These are phyloP conservation scores for Lamellibrachia luymesi DNA, from an alignment of 1,140 invertebrate species.

Conservation along the genomic window DNA sequence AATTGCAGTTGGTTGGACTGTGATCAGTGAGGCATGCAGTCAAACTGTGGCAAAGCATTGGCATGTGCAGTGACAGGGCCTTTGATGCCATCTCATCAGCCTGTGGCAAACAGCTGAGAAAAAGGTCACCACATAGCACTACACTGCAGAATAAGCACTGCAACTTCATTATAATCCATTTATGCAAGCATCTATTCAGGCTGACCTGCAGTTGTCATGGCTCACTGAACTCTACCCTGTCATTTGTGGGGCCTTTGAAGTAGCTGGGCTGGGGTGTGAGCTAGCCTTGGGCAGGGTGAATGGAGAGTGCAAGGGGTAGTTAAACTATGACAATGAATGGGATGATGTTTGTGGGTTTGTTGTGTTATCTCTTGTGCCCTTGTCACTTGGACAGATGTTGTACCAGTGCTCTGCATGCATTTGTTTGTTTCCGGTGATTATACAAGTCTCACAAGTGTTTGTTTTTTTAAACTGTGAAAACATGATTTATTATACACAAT, in stretches of 20 bases:
- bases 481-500: too few species aligned
- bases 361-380: neutral
- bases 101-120: neutral
- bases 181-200: neutral
- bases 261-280: neutral
- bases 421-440: neutral
- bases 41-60: neutral
- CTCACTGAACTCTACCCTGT: neutral
- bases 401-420: neutral
- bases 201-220: neutral
- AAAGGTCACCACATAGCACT: neutral
- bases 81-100: neutral
- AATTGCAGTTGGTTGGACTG: neutral
- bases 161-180: constrained; percentile 1
- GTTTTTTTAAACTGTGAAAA: neutral
- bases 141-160: neutral
- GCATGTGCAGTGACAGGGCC: neutral
- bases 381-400: neutral
- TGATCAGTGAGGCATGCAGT: neutral
- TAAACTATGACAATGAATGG: neutral
- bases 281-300: neutral
- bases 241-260: neutral
- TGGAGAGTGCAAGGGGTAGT: neutral
- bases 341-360: neutral
- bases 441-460: neutral